Base-by-base conservation (phyloP, 2,888 invertebrate species). In the Drosophila stalkeri region DNA sequence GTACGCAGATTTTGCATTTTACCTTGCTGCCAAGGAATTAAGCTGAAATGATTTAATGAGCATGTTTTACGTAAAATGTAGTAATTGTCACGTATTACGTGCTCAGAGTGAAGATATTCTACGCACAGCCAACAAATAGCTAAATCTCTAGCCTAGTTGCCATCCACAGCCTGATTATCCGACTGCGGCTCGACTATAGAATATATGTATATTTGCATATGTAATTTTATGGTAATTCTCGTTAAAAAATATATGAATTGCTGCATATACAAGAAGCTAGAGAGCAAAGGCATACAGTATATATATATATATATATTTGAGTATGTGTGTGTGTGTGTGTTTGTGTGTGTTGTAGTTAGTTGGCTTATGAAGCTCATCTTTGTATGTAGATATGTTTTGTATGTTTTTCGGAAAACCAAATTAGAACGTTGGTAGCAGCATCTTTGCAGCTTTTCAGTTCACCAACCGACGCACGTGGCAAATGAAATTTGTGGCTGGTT, bases 41-140 rank as follows among this genome's bases (percentile, higher is more conserved):
- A 85, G 82, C 83, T 77, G 65, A 89, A 85, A 87, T 87, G 89
- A 87, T 87, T 87, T 87, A 87, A 87, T 89, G 86, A 89, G 88
- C 90, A 73, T 88, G 86, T 87, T 89, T 87, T 88, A 76, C 83
- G 78, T 64, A 85, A 87, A 89, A 88, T 89, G 88, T 87, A 81
- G 90, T 87, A 87, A 87, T 87, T 87, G 90, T 89, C 90, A 87
- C 86, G 90, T 81, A 87, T 89, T 87, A 87, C 86, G 81, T 87
- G 86, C 86, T 89, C 75, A 89, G 81, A 72, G 79, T 82, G 73
- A 77, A 85, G 82, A 87, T 86, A 84, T 72, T 72, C 54, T 69
- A 77, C 73, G 64, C 77, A 75, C 47, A 72, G 61, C 71, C 72
- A 86, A 87, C 88, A 84, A 84, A 84, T 87, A 84, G 77, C 88